These are phyloP conservation scores for Sebastolobus alascanus DNA, from an alignment of 2,797 vertebrate genomes.

Conservation along the genomic window DNA sequence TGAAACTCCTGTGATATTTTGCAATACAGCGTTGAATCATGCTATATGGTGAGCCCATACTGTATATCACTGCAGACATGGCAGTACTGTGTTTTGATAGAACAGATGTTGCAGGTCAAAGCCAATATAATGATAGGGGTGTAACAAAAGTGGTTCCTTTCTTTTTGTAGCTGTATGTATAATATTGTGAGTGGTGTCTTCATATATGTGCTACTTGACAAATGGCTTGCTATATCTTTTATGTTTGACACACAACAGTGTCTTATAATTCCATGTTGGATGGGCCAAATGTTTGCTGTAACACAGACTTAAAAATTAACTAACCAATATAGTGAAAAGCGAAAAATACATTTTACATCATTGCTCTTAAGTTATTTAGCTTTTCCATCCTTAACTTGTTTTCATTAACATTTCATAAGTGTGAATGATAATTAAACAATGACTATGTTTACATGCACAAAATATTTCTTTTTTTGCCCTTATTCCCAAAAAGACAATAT, in stretches of 20 bases:
- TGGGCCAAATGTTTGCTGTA: neutral
- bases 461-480: neutral
- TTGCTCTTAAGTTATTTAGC: neutral
- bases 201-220: neutral
- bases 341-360: neutral
- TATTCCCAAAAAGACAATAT: neutral
- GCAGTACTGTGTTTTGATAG: neutral
- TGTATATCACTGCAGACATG: neutral
- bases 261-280: neutral
- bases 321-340: neutral
- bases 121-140: neutral
- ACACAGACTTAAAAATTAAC: neutral
- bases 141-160: neutral
- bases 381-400: slow-evolving; percentile 2
- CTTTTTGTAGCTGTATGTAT: neutral
- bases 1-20: neutral
- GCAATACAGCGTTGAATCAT: neutral
- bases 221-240: neutral
- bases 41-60: neutral
- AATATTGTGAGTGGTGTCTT: neutral
- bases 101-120: neutral
- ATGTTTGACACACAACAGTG: neutral
- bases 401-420: slow-evolving; percentile 29
- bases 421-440: slow-evolving; percentile 23
- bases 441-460: neutral